Evolutionary conservation across 2,888 invertebrate species (phyloP).

Genomic region (Leucozona laternaria): DNA sequence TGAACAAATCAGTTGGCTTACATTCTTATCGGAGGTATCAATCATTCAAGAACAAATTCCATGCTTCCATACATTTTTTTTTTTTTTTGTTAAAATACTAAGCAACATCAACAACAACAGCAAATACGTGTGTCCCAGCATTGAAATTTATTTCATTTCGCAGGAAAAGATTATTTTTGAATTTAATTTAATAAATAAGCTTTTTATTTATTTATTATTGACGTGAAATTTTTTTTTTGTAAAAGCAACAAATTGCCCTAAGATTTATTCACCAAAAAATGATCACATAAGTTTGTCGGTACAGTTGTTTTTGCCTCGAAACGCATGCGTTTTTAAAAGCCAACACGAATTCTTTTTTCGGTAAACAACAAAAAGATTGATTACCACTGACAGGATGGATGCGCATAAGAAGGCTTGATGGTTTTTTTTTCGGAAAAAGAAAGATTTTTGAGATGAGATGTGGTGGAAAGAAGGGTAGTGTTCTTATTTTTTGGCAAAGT

Average conservation of each 20-base stretch:
- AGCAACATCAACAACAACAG: too few species aligned
- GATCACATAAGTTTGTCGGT: not conserved
- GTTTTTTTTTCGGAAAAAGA: not conserved
- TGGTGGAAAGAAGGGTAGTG: slow-evolving; percentile 21
- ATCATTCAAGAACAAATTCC: too few species aligned
- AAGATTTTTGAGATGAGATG: not conserved
- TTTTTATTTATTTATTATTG: too few species aligned
- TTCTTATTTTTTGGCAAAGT: slow-evolving; percentile 48
- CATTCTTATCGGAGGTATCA: too few species aligned
- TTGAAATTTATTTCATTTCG: too few species aligned
- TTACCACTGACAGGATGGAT: slow-evolving; percentile 22
- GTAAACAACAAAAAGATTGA: slow-evolving; percentile 14
- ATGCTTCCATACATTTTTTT: too few species aligned
- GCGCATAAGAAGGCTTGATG: not conserved
- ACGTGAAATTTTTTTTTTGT: not conserved
- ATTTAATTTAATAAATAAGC: too few species aligned
- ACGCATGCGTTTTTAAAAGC: slow-evolving; percentile 65
- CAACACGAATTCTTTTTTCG: slow-evolving; percentile 31
- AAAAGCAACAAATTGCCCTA: not conserved
- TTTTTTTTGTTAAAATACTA: too few species aligned
- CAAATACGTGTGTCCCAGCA: too few species aligned
- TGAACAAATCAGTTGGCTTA: too few species aligned
- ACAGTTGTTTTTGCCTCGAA: not conserved
- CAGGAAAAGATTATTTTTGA: too few species aligned
- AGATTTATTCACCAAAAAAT: not conserved